phyloP scores from a whole-genome alignment of 2,113 vertebrate species.

The Varanus salvator region DNA sequence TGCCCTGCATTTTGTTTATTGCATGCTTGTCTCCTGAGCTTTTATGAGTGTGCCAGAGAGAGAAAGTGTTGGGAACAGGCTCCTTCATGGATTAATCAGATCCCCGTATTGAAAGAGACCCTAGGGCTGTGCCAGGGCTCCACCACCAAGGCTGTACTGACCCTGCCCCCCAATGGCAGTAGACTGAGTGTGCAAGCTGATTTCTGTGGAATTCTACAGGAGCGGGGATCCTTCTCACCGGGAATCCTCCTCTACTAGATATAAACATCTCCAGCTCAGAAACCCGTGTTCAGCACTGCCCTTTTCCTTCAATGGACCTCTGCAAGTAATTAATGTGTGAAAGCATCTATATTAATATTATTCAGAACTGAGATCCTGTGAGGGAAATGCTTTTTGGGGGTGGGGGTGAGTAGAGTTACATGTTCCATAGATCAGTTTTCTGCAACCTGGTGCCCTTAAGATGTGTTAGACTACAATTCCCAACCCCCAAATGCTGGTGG shows the following conservation, averaged over 20 bases:
- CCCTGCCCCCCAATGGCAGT: not conserved
- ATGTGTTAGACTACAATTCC: too few species aligned
- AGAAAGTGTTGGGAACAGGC: too few species aligned
- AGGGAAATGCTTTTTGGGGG: too few species aligned
- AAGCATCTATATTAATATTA: not conserved
- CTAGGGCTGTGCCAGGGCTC: not conserved
- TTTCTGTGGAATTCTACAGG: not conserved
- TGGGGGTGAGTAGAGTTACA: too few species aligned
- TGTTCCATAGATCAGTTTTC: too few species aligned
- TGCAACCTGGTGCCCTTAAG: too few species aligned
- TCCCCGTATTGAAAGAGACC: not conserved
- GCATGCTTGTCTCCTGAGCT: too few species aligned
- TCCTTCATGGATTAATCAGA: not conserved
- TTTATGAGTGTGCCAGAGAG: too few species aligned
- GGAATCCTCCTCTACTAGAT: too few species aligned
- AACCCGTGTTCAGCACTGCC: not conserved
- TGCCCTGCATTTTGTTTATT: too few species aligned
- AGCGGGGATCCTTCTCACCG: not conserved
- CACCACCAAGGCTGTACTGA: not conserved
- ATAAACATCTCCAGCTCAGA: not conserved
- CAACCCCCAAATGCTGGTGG: too few species aligned
- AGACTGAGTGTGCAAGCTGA: not conserved
- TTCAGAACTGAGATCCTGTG: not conserved
- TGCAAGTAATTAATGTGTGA: too few species aligned
- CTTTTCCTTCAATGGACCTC: not conserved